Percentiles rank a stretch among this genome's conserved stretches.
Conservation (phyloP, 2,113 vertebrate species). For the Brienomyrus brachyistius region DNA sequence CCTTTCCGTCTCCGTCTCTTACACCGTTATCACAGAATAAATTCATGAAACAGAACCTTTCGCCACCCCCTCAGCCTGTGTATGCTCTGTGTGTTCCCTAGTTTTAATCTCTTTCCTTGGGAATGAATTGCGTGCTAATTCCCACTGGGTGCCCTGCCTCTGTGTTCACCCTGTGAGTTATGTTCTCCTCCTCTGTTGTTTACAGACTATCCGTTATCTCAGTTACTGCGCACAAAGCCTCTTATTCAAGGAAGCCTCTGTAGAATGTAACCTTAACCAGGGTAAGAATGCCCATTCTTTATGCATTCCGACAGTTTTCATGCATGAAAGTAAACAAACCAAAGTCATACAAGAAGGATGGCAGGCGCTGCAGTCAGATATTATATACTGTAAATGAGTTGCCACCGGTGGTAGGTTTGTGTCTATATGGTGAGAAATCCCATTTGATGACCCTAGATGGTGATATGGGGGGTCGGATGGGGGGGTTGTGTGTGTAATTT, state of each 20-base stretch:
- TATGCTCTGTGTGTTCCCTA: background rate
- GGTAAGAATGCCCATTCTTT: background rate
- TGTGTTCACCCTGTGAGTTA: background rate
- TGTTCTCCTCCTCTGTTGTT: background rate
- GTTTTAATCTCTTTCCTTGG: background rate
- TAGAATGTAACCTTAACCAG: background rate
- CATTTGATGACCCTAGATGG: background rate
- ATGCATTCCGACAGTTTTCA: background rate
- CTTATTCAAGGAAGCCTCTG: background rate
- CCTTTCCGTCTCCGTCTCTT: background rate
- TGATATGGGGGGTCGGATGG: background rate
- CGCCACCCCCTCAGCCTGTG: background rate
- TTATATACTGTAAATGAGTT: background rate
- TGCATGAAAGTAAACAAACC: background rate
- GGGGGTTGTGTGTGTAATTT: no score
- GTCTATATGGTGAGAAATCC: background rate
- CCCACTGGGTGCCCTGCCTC: background rate
- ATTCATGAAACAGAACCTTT: background rate
- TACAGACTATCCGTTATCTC: slow-evolving; percentile 7
- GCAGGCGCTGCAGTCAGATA: background rate
- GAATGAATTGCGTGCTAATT: slow-evolving; percentile 2
- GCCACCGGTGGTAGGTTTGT: no score
- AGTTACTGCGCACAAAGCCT: background rate
- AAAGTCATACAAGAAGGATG: background rate
- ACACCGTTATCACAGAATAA: background rate